Conservation (phyloP, 2,888 invertebrate genomes). For the Halictus quadricinctus region DNA sequence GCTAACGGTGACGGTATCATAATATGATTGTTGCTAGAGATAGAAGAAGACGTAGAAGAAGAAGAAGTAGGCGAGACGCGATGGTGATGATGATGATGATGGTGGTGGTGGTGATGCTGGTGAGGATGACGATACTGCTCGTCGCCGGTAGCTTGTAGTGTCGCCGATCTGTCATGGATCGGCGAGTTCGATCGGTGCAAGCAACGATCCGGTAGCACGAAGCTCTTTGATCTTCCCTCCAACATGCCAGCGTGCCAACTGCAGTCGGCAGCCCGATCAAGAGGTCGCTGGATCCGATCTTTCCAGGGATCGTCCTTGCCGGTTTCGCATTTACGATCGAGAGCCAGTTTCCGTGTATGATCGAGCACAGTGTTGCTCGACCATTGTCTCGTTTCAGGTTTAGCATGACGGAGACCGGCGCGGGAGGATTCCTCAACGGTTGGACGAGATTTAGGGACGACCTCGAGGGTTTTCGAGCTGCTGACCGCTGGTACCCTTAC, state of each 20-base stretch:
- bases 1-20: constrained; percentile 76
- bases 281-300: constrained; percentile 72
- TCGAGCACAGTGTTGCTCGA: constrained; percentile 49
- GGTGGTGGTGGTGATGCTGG: constrained; percentile 58
- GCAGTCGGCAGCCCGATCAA: constrained; percentile 66
- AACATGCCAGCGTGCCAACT: constrained; percentile 72
- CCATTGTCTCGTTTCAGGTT: constrained; percentile 31
- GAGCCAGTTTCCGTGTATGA: constrained; percentile 15
- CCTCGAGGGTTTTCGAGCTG: constrained; percentile 68
- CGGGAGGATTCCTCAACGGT: constrained; percentile 24
- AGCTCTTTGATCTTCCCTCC: constrained; percentile 78
- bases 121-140: constrained; percentile 42
- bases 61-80: constrained; percentile 76
- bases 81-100: constrained; percentile 56
- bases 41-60: constrained; percentile 80
- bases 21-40: constrained; percentile 81
- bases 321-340: constrained; percentile 21
- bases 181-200: constrained; percentile 60
- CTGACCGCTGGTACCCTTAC: constrained; percentile 72
- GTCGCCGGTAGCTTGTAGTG: constrained; percentile 39
- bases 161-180: constrained; percentile 64
- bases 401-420: constrained; percentile 18
- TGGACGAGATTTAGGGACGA: constrained; percentile 42
- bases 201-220: constrained; percentile 75
- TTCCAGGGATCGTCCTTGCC: constrained; percentile 37